Evolutionary conservation across 2,888 invertebrate species (phyloP).

Genomic region (Agrilus mali): DNA sequence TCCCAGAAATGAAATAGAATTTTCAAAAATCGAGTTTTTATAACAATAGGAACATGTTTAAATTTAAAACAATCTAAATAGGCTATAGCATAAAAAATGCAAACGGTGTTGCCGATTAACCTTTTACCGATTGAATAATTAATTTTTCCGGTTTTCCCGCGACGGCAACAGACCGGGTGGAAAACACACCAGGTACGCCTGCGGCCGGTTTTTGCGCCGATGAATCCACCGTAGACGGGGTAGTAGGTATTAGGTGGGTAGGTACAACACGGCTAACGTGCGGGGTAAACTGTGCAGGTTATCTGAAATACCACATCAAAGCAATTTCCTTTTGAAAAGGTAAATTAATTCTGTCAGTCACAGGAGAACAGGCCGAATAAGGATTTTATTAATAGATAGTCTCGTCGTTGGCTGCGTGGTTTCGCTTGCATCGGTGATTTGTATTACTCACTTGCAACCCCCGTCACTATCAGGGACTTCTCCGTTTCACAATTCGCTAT

Average conservation of each 20-base stretch:
- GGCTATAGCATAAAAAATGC: too few species aligned
- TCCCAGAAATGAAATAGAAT: too few species aligned
- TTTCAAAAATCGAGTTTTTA: too few species aligned
- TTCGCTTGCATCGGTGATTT: constrained; percentile 13
- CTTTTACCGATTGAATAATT: too few species aligned
- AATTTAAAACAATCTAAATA: too few species aligned
- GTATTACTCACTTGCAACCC: constrained; percentile 14
- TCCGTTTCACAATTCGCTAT: too few species aligned
- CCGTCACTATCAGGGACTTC: too few species aligned
- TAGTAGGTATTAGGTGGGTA: background rate
- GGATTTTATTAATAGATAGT: constrained; percentile 16
- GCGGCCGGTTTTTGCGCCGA: background rate
- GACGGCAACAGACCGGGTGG: background rate
- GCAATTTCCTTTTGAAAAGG: constrained; percentile 16
- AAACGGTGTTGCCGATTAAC: too few species aligned
- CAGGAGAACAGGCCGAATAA: constrained; percentile 15
- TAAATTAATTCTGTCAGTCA: constrained; percentile 25
- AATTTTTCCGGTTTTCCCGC: background rate
- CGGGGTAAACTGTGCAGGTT: too few species aligned
- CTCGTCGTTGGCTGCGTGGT: too few species aligned
- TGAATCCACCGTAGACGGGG: background rate
- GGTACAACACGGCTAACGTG: background rate
- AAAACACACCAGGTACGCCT: background rate
- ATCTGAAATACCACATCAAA: constrained; percentile 20
- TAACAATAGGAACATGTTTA: too few species aligned